A percentile compares a stretch with the other conserved stretches of the same genome.
Evolutionary conservation across 2,113 vertebrate genomes (phyloP).

Genomic region (Limnothrissa miodon): DNA sequence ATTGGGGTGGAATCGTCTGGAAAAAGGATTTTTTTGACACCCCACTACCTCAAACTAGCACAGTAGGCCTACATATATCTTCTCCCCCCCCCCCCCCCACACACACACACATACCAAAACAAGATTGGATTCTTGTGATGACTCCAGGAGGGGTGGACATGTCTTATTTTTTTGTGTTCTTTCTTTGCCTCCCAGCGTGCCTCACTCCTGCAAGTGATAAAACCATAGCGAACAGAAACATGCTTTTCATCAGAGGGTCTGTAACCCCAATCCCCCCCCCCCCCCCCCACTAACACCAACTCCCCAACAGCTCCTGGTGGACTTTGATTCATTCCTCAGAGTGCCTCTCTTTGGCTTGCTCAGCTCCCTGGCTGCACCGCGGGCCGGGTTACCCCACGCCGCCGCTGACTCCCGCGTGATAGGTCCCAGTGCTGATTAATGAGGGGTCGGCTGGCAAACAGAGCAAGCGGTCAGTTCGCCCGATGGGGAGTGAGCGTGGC

Average conservation of each 20-base stretch:
- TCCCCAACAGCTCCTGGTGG: slow-evolving; percentile 15
- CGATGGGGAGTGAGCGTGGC: neutral
- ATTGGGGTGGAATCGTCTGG: slow-evolving; percentile 20
- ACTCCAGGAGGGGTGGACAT: neutral
- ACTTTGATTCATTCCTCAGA: slow-evolving; percentile 18
- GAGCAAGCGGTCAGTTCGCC: slow-evolving; percentile 5
- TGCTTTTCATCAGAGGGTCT: neutral
- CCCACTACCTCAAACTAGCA: neutral
- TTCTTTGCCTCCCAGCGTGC: neutral
- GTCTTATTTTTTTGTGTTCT: neutral
- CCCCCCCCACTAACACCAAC: neutral
- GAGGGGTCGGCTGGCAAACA: slow-evolving; percentile 13
- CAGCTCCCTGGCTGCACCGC: neutral
- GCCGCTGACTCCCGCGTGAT: neutral
- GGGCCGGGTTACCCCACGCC: neutral
- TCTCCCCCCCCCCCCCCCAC: slow-evolving; percentile 30
- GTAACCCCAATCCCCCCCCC: neutral
- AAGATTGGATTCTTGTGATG: slow-evolving; percentile 10
- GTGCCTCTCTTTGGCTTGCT: slow-evolving; percentile 9
- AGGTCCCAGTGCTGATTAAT: slow-evolving; percentile 34
- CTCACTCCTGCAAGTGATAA: neutral
- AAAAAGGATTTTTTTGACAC: neutral
- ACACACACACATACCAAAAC: neutral
- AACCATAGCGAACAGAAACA: neutral
- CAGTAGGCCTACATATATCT: slow-evolving; percentile 21